A percentile compares a stretch with the other conserved stretches of the same genome.
Conservation (phyloP, 2,797 vertebrate genomes). For the Okamejei kenojei region DNA sequence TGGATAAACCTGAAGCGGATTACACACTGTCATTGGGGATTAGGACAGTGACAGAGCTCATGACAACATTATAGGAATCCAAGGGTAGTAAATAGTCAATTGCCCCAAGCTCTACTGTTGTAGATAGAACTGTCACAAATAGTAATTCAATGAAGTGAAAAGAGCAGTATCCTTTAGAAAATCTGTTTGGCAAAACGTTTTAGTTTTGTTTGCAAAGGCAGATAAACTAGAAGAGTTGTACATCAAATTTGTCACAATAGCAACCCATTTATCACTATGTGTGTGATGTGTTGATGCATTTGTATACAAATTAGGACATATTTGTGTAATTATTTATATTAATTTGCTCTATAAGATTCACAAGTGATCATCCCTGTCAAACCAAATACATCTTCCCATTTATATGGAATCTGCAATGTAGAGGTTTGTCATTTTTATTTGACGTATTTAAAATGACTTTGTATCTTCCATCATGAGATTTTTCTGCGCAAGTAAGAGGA, state of each 20-base stretch:
- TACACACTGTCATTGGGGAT: slow-evolving; percentile 18
- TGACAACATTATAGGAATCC: slow-evolving; percentile 23
- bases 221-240: not conserved
- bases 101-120: not conserved
- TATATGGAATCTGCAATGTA: not conserved
- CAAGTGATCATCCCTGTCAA: not conserved
- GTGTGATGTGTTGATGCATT: not conserved
- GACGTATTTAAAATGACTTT: not conserved
- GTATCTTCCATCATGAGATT: not conserved
- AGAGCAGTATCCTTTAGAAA: not conserved
- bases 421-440: not conserved
- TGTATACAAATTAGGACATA: not conserved
- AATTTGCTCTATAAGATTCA: not conserved
- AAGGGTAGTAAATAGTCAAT: slow-evolving; percentile 23
- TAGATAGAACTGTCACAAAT: slow-evolving; percentile 12
- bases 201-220: slow-evolving; percentile 5
- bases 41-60: slow-evolving; percentile 35
- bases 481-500: not conserved
- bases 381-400: not conserved
- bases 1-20: slow-evolving; percentile 27
- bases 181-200: slow-evolving; percentile 9
- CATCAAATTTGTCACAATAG: not conserved
- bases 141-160: slow-evolving; percentile 19
- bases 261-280: not conserved
- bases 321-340: not conserved